Conservation (phyloP, 2,888 invertebrate species). For the Tubulanus polymorphus region DNA sequence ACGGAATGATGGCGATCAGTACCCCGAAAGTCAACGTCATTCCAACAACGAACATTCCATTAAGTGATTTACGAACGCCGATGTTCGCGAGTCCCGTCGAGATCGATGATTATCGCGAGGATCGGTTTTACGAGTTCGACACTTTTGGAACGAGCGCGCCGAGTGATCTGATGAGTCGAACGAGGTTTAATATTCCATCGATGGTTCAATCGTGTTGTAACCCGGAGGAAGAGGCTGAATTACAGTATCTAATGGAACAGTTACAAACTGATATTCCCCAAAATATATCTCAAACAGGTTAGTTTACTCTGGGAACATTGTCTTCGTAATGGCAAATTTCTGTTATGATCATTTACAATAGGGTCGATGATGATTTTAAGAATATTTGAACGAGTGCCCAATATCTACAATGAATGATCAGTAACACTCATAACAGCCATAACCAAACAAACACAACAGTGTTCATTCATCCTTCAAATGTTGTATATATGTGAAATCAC, state of each 20-base stretch:
- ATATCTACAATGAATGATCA: too few relatives aligned
- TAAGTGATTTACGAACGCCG: neutral
- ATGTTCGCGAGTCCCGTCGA: neutral
- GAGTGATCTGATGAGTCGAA: constrained; percentile 10
- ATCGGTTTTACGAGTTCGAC: neutral
- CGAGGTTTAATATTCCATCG: constrained; percentile 31
- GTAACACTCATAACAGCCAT: too few relatives aligned
- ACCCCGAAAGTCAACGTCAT: neutral
- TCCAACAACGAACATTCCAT: neutral
- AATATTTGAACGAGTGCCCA: too few relatives aligned
- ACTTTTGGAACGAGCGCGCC: neutral
- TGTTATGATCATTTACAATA: too few relatives aligned
- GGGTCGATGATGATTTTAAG: too few relatives aligned
- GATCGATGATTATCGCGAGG: neutral
- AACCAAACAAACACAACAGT: too few relatives aligned
- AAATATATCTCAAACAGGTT: constrained; percentile 26
- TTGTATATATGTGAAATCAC: too few relatives aligned
- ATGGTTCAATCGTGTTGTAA: constrained; percentile 26
- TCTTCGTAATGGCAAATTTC: too few relatives aligned
- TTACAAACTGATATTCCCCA: constrained; percentile 27
- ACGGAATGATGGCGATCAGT: too few relatives aligned
- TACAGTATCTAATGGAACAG: constrained; percentile 27
- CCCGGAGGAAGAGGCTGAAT: constrained; percentile 29
- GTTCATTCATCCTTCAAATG: too few relatives aligned
- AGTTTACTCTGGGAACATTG: too few relatives aligned